Evolutionary conservation across 53 echinoderm and acorn worm species (phyloP), one percentile per base, ranked within the genome.

Genomic region (Paracentrotus lividus): DNA sequence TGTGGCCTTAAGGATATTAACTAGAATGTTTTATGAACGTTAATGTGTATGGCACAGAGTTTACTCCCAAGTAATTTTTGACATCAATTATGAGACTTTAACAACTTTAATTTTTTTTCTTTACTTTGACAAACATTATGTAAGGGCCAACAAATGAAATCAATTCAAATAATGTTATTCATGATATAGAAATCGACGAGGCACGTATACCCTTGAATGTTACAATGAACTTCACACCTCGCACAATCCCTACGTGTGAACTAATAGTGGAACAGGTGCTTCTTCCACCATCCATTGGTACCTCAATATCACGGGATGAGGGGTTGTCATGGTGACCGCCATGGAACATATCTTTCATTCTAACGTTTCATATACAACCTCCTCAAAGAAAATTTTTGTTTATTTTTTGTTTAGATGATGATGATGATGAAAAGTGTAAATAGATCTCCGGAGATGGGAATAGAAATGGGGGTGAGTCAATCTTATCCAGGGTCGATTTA

Each of bases 341-440:
- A 45, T 24, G 44, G 27, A 47, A n/a, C 44, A 10, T 10, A 81
- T 81, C 81, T 26, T 47, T 47, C 72, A 40, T 81, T 5, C 47
- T 26, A 7, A 10, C 16, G 45, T 78, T 78, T 78, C 24, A 26
- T 81, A 81, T 47, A 81, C 45, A 81, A 81, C 47, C 2, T n/a
- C n/a, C n/a, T 81, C 81, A 81, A 40, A 81, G 81, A 81, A 45
- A n/a, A 47, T 81, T 47, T 81, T 81, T 47, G 47, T 81, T 81
- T 81, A 45, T 81, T 10, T 81, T n/a, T n/a, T 81, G 14, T n/a
- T 24, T 9, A n/a, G 88, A 61, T 57, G 88, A 57, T 14, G 86
- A 86, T 86, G 86, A 86, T 33, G 88, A 56, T 56, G 88, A 88
- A 88, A 4, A 40, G 38, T 88, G 61, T 54, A 88, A 88, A 88